Conservation (phyloP, 2,113 vertebrate species). For the Lamprologus lemairii region DNA sequence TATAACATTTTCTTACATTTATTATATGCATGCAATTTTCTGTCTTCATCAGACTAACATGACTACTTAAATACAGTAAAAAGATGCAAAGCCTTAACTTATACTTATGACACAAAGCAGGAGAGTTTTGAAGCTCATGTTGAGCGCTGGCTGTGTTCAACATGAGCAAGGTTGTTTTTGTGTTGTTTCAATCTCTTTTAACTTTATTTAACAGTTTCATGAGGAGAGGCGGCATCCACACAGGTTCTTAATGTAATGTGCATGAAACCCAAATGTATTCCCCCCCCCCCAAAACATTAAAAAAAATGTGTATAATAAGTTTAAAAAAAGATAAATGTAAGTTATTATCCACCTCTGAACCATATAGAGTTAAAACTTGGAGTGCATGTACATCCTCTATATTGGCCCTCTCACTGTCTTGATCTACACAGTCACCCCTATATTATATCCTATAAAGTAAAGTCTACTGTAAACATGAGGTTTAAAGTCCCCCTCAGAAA, state of each 20-base stretch:
- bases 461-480: background rate
- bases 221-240: background rate
- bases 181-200: background rate
- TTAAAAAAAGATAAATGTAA: background rate
- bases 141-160: background rate
- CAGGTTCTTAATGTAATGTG: background rate
- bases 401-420: background rate
- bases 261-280: background rate
- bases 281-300: accelerated
- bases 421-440: background rate
- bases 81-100: no score
- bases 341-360: background rate
- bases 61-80: background rate
- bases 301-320: background rate
- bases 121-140: background rate
- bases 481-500: background rate
- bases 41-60: background rate
- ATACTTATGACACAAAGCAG: background rate
- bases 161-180: background rate
- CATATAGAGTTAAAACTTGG: background rate
- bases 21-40: background rate
- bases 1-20: background rate
- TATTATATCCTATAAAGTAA: background rate
- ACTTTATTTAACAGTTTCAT: background rate
- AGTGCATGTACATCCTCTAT: background rate